Conservation (phyloP, 53 echinoderm and acorn worm genomes). For the Temnopleurus reevesii region DNA sequence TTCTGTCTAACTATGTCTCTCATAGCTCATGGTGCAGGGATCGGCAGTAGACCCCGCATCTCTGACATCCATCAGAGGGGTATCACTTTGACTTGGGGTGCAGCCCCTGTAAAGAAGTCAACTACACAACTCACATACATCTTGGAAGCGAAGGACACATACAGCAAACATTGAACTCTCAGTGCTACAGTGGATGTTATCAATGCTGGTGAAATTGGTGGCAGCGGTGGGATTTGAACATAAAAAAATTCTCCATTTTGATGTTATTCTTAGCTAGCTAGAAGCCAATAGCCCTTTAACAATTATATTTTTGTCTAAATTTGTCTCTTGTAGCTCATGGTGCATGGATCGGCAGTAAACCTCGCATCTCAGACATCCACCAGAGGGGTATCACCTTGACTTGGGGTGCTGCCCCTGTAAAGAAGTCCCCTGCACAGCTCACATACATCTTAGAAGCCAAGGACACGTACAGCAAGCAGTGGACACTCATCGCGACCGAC, state of each 20-base stretch:
- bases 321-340: neutral
- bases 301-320: too few species aligned
- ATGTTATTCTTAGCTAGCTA: too few species aligned
- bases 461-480: constrained; percentile 69
- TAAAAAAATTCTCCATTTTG: too few species aligned
- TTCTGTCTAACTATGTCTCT: too few species aligned
- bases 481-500: constrained; percentile 72
- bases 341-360: constrained; percentile 56
- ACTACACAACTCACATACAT: constrained; percentile 71
- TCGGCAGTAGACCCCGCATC: constrained; percentile 57
- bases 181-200: constrained; percentile 66
- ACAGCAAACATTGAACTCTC: constrained; percentile 66
- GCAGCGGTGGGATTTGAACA: too few species aligned
- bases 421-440: constrained; percentile 53
- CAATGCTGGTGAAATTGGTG: too few species aligned
- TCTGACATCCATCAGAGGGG: constrained; percentile 69
- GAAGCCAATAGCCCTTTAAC: too few species aligned
- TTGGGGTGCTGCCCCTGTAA: constrained; percentile 69
- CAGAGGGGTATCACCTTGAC: constrained; percentile 71
- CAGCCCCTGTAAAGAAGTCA: constrained; percentile 9
- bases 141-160: constrained; percentile 66
- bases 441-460: constrained; percentile 85
- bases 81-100: constrained; percentile 72
- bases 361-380: constrained; percentile 75
- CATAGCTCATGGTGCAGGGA: neutral